phyloP scores from a whole-genome alignment of 2,113 vertebrate genomes.

The Xenus cinereus region DNA sequence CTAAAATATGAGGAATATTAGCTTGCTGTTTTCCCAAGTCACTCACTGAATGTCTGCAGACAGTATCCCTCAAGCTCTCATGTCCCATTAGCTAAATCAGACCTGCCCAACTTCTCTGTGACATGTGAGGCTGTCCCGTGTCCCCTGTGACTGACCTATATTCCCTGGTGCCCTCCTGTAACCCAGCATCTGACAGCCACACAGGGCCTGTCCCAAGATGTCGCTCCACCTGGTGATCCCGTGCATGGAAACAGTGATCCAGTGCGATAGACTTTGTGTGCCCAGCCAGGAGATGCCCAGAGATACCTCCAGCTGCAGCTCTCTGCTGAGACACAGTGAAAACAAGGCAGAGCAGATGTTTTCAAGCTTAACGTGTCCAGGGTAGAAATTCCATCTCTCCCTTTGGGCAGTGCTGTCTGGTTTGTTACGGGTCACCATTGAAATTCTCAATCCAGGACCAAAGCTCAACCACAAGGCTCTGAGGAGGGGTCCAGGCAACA shows the following conservation, averaged over 20 bases:
- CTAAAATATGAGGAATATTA: not conserved
- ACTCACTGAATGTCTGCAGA: not conserved
- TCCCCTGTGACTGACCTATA: not conserved
- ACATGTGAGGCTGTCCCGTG: accelerated
- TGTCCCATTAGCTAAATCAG: not conserved
- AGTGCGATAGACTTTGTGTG: not conserved
- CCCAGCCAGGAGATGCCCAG: not conserved
- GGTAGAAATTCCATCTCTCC: not conserved
- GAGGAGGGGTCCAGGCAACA: not conserved
- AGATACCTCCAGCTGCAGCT: not conserved
- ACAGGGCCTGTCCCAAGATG: not conserved
- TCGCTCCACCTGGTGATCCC: not conserved
- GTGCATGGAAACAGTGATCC: not conserved
- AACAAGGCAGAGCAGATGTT: not conserved
- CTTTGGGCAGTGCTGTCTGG: not conserved
- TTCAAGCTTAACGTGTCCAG: not conserved
- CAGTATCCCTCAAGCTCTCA: not conserved
- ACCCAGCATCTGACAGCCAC: not conserved
- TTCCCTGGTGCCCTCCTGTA: accelerated
- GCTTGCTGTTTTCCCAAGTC: not conserved
- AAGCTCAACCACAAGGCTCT: not conserved
- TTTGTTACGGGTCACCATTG: not conserved
- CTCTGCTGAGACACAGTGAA: not conserved
- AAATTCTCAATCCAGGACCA: not conserved
- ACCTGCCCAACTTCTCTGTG: not conserved